These are phyloP conservation scores for Onychomys torridus DNA, from an alignment of 2,797 vertebrate genomes.

Conservation along the genomic window DNA sequence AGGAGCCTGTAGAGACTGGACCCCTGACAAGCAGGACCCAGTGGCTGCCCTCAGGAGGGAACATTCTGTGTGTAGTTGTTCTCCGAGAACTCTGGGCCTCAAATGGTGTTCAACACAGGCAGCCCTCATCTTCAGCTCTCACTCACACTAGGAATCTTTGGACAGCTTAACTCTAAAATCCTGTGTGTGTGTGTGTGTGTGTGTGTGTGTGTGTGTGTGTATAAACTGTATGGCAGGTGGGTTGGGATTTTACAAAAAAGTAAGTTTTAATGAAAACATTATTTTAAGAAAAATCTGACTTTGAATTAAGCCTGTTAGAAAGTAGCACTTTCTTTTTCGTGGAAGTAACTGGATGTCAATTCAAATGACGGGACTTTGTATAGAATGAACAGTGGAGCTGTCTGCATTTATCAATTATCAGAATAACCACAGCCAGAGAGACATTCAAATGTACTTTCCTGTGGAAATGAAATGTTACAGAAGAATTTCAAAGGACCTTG, in stretches of 20 bases:
- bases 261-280: slow-evolving; percentile 34
- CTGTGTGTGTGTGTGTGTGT: neutral
- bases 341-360: slow-evolving; percentile 61
- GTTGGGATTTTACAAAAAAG: neutral
- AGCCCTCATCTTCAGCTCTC: neutral
- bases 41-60: neutral
- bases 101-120: neutral
- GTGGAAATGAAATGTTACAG: slow-evolving; percentile 46
- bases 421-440: slow-evolving; percentile 60
- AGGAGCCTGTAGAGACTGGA: neutral
- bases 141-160: neutral
- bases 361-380: slow-evolving; percentile 61
- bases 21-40: neutral
- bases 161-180: slow-evolving; percentile 8
- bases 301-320: slow-evolving; percentile 54
- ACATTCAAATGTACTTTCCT: slow-evolving; percentile 52
- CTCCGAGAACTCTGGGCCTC: neutral
- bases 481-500: slow-evolving; percentile 43
- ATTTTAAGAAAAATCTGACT: slow-evolving; percentile 52
- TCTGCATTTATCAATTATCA: slow-evolving; percentile 35
- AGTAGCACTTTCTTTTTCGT: slow-evolving; percentile 23
- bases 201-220: neutral
- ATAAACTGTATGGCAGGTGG: neutral
- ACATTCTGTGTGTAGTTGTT: neutral
- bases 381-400: slow-evolving; percentile 65